Percentiles rank a stretch among this genome's conserved stretches.
Conservation (phyloP, 1,140 invertebrate species). For the Contarinia nasturtii region DNA sequence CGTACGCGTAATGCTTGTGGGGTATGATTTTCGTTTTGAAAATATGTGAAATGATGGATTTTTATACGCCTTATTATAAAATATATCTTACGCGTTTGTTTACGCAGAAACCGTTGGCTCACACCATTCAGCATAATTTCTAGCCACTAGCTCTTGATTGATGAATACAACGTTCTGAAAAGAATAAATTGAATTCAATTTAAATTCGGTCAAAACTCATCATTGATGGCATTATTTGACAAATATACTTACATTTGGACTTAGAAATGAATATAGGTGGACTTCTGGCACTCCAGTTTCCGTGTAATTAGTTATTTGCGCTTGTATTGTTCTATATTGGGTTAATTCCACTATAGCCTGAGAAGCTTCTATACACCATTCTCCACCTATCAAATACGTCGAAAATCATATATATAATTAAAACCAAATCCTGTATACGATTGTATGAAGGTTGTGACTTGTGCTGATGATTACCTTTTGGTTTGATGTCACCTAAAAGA, state of each 20-base stretch:
- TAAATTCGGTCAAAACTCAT: too few species aligned
- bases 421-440: slow-evolving; percentile 5
- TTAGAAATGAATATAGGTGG: slow-evolving; percentile 51
- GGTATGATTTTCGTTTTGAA: too few species aligned
- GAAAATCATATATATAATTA: slow-evolving; percentile 8
- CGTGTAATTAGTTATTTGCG: slow-evolving; percentile 66
- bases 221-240: too few species aligned
- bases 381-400: slow-evolving; percentile 17
- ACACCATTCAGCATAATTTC: slow-evolving; percentile 30
- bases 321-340: slow-evolving; percentile 58
- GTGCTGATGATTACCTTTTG: slow-evolving; percentile 40
- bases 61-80: too few species aligned
- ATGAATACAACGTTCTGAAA: slow-evolving; percentile 45
- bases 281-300: slow-evolving; percentile 56
- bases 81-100: too few species aligned
- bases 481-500: slow-evolving; percentile 71
- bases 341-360: slow-evolving; percentile 57
- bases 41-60: too few species aligned
- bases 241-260: slow-evolving; percentile 48
- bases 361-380: slow-evolving; percentile 57
- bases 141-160: slow-evolving; percentile 43
- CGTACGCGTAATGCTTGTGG: too few species aligned
- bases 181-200: too few species aligned
- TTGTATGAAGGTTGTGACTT: slow-evolving; percentile 3
- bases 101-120: too few species aligned